Evolutionary conservation across 2,113 vertebrate genomes (phyloP), one percentile per base, ranked within the genome.

Genomic region (Mirounga angustirostris): DNA sequence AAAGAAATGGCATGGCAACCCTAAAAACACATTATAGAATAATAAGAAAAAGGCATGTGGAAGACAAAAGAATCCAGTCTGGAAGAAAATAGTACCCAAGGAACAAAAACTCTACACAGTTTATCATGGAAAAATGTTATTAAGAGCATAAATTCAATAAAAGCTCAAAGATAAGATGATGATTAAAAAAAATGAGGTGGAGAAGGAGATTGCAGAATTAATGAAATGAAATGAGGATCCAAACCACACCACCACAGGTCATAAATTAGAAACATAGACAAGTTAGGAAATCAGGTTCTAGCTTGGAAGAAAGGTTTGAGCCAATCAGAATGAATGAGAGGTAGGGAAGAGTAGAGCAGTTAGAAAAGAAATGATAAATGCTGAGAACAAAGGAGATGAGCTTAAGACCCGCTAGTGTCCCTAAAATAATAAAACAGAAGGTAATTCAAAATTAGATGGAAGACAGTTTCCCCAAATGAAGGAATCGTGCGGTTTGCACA

Each of bases 211-310:
- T 90, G 28, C 11, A 76, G 40, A 85, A 84, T 88, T 92, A 56
- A 79, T 73, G 52, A 88, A 76, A 87, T 89, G 81, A 88, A 63
- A 58, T 90, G 59, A 83, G 36, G 90, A 26, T 92, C 28, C 40
- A 97, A 59, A 67, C 71, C 24, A 82, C 16, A 80, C 63, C 50
- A 33, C 18, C 74, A 67, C 1, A 73, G 16, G 26, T 63, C 56
- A 59, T 82, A 73, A 16, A 36, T 92, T 65, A 94, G 46, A 96
- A 94, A 80, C 21, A 43, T 19, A 83, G 26, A 89, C n/a, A 85
- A 85, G n/a, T 89, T 86, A 83, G 74, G 95, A 96, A 87, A 73
- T 91, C n/a, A 73, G 14, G 13, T 83, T 90, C n/a, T 87, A 67
- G 28, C 15, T 15, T 79, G 46, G 40, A 83, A 30, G 56, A 85